A percentile compares a stretch with the other conserved stretches of the same genome.
phyloP scores from a whole-genome alignment of 2,888 invertebrate species.

The Drosophila sordidapex region DNA sequence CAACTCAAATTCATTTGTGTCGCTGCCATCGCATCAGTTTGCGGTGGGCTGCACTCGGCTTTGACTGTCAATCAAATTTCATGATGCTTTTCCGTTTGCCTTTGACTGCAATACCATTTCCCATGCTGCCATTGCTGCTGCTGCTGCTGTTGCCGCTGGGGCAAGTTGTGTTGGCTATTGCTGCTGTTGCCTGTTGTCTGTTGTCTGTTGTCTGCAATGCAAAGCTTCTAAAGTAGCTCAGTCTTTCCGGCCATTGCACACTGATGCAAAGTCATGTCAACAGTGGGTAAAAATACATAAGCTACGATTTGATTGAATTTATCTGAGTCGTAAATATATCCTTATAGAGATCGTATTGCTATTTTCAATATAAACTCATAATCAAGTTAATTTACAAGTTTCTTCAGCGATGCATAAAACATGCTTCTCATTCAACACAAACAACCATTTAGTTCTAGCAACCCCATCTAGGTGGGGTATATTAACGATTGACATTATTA shows the following conservation, averaged over 20 bases:
- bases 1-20: constrained; percentile 41
- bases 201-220: constrained; percentile 9
- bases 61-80: constrained; percentile 64
- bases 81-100: constrained; percentile 61
- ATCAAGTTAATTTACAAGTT: neutral
- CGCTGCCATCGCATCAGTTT: constrained; percentile 21
- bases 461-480: neutral
- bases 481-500: constrained; percentile 21
- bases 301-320: neutral
- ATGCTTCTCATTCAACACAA: neutral
- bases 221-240: constrained; percentile 52
- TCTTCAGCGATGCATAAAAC: neutral
- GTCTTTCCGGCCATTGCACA: constrained; percentile 54
- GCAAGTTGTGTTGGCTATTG: constrained; percentile 3
- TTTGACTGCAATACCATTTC: constrained; percentile 56
- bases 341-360: neutral
- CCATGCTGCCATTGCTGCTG: constrained; percentile 25
- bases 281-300: neutral
- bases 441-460: constrained; percentile 3
- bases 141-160: constrained; percentile 2
- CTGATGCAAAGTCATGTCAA: constrained; percentile 15
- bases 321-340: neutral
- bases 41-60: constrained; percentile 52
- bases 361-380: neutral
- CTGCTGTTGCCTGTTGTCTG: neutral